Evolutionary conservation across 2,113 vertebrate species (phyloP).

Genomic region (Phalacrocorax brasilianus): DNA sequence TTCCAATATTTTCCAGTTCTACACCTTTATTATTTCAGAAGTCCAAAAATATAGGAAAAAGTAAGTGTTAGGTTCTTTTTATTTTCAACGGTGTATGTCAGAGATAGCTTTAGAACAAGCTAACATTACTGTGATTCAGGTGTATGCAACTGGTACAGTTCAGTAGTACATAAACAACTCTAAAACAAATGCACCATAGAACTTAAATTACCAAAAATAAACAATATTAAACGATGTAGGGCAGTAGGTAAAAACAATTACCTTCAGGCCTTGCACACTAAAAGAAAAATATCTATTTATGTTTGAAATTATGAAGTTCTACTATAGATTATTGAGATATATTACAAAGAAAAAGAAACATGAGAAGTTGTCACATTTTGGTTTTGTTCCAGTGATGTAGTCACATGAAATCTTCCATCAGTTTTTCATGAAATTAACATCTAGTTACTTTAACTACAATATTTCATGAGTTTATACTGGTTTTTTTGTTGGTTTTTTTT

Average conservation of each 20-base stretch:
- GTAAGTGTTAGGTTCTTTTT: slow-evolving; percentile 54
- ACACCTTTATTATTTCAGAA: slow-evolving; percentile 9
- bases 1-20: slow-evolving; percentile 14
- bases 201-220: slow-evolving; percentile 78
- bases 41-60: slow-evolving; percentile 30
- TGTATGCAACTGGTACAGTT: slow-evolving; percentile 82
- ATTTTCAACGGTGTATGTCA: slow-evolving; percentile 70
- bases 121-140: slow-evolving; percentile 74
- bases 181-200: slow-evolving; percentile 68
- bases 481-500: not conserved
- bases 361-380: slow-evolving; percentile 75
- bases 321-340: slow-evolving; percentile 38
- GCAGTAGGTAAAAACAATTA: slow-evolving; percentile 57
- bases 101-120: slow-evolving; percentile 86
- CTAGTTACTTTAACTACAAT: slow-evolving; percentile 33
- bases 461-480: slow-evolving; percentile 11
- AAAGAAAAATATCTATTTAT: slow-evolving; percentile 58
- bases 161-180: slow-evolving; percentile 78
- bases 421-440: slow-evolving; percentile 55
- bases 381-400: slow-evolving; percentile 75
- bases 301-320: slow-evolving; percentile 57
- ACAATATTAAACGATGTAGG: slow-evolving; percentile 60
- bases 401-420: slow-evolving; percentile 62
- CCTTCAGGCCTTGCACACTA: slow-evolving; percentile 55
- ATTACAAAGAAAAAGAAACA: slow-evolving; percentile 51